Base-by-base conservation (phyloP, 2,113 vertebrate species). In the Xyrauchen texanus region DNA sequence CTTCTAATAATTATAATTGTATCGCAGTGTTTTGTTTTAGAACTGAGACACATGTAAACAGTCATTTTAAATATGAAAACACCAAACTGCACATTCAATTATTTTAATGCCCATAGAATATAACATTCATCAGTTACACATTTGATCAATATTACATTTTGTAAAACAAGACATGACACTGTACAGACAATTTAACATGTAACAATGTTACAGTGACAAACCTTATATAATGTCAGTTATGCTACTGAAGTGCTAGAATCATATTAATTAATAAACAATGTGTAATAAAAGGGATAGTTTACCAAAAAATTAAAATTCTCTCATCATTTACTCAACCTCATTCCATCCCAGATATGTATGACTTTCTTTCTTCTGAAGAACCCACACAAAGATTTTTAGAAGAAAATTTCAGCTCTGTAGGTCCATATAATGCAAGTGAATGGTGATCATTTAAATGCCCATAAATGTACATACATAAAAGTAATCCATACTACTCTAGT, bases 71-170 rank as follows among this genome's bases (percentile, higher is more conserved):
- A 9, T 55, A 46, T 73, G 45, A 57, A 21, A 55, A 53, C 47
- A 3, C n/a, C 42, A 11, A 57, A 81, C 11, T 49, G 11, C 60
- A 67, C 61, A 61, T 57, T 65, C 49, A 82, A 69, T 44, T 8
- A 8, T 61, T 79, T 84, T 75, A 85, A 78, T 82, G 81, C 84
- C 75, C 65, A 74, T 47, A 65, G 52, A 80, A 74, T n/a, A 53
- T 13, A 62, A 64, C 9, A 57, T 44, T 68, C 47, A 15, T 63
- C 11, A 65, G 11, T 42, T 4, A 34, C 62, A 64, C 16, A 49
- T 55, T 15, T 13, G 10, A n/a, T 57, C 45, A 67, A 45, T 8
- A 52, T 74, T 53, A 60, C 15, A 69, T 34, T 69, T 65, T 55
- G 47, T 61, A 15, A 73, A 66, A 4, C 65, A 81, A 76, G 21